phyloP scores from a whole-genome alignment of 2,888 invertebrate genomes.

The Glyphotaelius pellucidus region DNA sequence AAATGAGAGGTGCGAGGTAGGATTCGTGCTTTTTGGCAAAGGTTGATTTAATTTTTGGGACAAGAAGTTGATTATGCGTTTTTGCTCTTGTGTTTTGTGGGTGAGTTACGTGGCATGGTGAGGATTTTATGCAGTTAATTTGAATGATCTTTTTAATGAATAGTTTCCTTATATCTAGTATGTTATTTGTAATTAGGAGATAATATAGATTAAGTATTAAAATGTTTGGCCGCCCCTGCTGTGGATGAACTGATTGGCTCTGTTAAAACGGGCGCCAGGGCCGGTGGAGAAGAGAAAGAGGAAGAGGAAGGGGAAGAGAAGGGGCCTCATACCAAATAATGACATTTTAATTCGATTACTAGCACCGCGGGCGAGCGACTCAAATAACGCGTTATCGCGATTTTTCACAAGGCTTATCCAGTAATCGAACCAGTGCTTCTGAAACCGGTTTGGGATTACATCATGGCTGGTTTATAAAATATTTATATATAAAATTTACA shows the following conservation, averaged over 20 bases:
- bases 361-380: constrained; percentile 10
- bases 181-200: too few relatives aligned
- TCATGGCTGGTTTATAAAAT: neutral
- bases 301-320: neutral
- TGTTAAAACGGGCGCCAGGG: neutral
- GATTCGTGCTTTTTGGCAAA: too few relatives aligned
- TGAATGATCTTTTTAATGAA: too few relatives aligned
- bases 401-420: constrained; percentile 58
- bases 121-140: too few relatives aligned
- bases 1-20: too few relatives aligned
- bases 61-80: too few relatives aligned
- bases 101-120: too few relatives aligned
- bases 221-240: neutral
- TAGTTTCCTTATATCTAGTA: too few relatives aligned
- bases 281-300: neutral
- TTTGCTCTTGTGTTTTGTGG: too few relatives aligned
- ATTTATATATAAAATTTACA: too few relatives aligned
- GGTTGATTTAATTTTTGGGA: too few relatives aligned
- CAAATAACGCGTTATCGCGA: constrained; percentile 49
- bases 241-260: neutral
- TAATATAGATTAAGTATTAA: neutral
- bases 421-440: neutral
- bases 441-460: neutral
- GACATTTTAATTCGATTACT: constrained; percentile 62
- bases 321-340: constrained; percentile 60